Percentiles rank a stretch among this genome's conserved stretches.
phyloP scores from a whole-genome alignment of 2,888 invertebrate genomes.

The Campopleginae sp. region DNA sequence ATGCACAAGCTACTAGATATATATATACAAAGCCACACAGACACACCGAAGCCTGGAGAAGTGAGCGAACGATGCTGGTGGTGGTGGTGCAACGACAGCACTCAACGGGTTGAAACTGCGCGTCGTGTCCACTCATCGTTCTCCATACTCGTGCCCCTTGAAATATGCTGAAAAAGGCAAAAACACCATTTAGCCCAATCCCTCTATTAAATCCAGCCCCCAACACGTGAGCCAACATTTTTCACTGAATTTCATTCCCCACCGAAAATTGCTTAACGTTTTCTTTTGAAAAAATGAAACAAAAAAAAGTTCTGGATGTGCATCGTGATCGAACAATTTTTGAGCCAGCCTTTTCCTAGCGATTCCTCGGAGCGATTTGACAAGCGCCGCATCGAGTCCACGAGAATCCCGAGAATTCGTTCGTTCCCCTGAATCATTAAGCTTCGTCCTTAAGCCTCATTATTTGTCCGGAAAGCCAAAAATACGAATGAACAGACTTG shows the following conservation, averaged over 20 bases:
- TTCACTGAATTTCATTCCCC: background rate
- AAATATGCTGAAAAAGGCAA: slow-evolving; percentile 59
- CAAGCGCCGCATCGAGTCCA: slow-evolving; percentile 5
- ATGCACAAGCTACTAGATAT: background rate
- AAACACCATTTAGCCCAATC: slow-evolving; percentile 26
- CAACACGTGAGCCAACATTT: slow-evolving; percentile 6
- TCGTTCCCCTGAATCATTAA: background rate
- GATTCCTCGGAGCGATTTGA: slow-evolving; percentile 1
- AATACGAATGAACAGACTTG: background rate
- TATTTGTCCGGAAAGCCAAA: background rate
- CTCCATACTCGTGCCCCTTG: slow-evolving; percentile 41
- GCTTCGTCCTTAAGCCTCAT: background rate
- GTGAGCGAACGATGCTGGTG: background rate
- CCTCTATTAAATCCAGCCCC: background rate
- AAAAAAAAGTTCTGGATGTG: too few species aligned
- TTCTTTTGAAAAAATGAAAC: background rate
- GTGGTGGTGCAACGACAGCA: slow-evolving; percentile 40
- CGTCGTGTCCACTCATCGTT: slow-evolving; percentile 65
- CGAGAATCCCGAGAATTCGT: background rate
- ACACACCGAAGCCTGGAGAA: background rate
- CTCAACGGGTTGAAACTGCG: slow-evolving; percentile 66
- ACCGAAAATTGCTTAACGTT: background rate
- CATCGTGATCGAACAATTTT: too few species aligned
- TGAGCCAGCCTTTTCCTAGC: background rate
- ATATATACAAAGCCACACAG: background rate